Base-by-base conservation (phyloP, 2,797 vertebrate species). In the Gobio occitaniae region DNA sequence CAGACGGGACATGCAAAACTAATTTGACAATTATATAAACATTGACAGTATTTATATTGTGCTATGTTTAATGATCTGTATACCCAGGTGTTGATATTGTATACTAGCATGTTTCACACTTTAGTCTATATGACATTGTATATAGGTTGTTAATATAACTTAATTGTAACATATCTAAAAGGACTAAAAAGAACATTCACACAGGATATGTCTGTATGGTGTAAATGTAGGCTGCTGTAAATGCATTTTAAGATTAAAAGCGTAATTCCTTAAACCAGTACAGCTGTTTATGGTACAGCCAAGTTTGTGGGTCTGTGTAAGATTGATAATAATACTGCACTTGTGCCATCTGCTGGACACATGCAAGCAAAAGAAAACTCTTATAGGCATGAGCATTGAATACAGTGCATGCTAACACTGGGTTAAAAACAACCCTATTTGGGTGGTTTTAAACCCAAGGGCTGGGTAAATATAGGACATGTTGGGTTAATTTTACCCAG, bases 311-410 rank as follows among this genome's bases (percentile, higher is more conserved):
- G 72, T 36, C 5, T 52, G 32, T 25, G 29, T 4, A 6, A 17
- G 8, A 5, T 16, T 44, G 3, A 81, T 50, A 36, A 10, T 2
- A 29, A 47, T 15, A 71, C 2, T 17, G 17, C 29, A 11, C 11
- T 80, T 11, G 38, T 71, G 21, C 89, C 87, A 50, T 82, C 86
- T 90, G 76, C 83, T 83, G 88, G 75, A 61, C 36, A 48, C 15
- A 52, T 15, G 38, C 11, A 11, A 21, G 29, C 48, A 78, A 38
- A 36, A 16, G 63, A 79, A 16, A 83, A 25, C n/a, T 65, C 52
- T 2, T 17, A 61, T 15, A 29, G 9, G 19, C 12, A 2, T 38
- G 29, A 59, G 50, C 61, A 63, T 6, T 1, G 56, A 19, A 17
- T 7, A 41, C 7, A 19, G 6, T 10, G 54, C 54, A 56, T 56